Conservation (phyloP, 2,797 vertebrate species). For the Takifugu rubripes region DNA sequence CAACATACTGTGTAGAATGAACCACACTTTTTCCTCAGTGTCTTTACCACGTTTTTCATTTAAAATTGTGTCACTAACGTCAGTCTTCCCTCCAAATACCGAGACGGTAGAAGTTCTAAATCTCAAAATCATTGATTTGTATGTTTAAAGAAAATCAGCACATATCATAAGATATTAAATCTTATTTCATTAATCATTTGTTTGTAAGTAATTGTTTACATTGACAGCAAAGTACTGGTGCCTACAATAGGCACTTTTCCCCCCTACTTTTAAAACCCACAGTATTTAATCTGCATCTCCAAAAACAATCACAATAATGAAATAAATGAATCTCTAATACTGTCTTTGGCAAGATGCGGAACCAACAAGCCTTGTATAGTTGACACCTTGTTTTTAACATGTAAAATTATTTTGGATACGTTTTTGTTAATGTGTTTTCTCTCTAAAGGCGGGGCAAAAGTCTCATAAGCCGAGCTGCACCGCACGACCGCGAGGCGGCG, state of each 20-base stretch:
- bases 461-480: constrained; percentile 70
- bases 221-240: constrained; percentile 59
- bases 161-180: constrained; percentile 70
- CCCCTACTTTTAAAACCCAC: constrained; percentile 7
- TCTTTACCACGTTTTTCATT: constrained; percentile 49
- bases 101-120: constrained; percentile 46
- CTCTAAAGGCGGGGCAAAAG: constrained; percentile 62
- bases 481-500: constrained; percentile 46
- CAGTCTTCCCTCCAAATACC: constrained; percentile 51
- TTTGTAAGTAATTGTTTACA: constrained; percentile 73
- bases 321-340: constrained; percentile 66
- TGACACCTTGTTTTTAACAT: constrained; percentile 74
- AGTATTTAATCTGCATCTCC: constrained; percentile 69
- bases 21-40: constrained; percentile 47
- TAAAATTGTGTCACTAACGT: constrained; percentile 45
- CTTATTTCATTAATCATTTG: constrained; percentile 60
- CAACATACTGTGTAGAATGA: constrained; percentile 44
- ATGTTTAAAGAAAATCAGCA: constrained; percentile 47
- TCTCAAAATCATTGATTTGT: constrained; percentile 45
- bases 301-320: constrained; percentile 58
- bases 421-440: constrained; percentile 23
- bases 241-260: constrained; percentile 59
- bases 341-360: constrained; percentile 71
- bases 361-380: constrained; percentile 76
- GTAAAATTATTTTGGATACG: constrained; percentile 74